Percentiles rank a stretch among this genome's conserved stretches.
These are phyloP conservation scores for Dichetophora obliterata DNA, from an alignment of 2,888 invertebrate genomes.

Conservation along the genomic window DNA sequence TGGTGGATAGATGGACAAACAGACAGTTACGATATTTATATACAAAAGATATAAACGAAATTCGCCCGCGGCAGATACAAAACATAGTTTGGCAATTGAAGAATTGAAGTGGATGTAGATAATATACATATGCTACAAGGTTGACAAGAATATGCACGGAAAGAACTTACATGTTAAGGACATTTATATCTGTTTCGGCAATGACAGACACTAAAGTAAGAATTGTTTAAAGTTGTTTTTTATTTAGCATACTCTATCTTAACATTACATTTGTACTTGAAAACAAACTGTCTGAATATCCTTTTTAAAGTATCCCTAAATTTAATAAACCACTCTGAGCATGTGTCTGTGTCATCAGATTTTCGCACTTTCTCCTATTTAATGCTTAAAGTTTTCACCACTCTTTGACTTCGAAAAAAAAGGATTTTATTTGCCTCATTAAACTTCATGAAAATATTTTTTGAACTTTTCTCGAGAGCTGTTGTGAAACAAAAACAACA, in stretches of 20 bases:
- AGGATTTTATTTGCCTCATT: conserved; percentile 62
- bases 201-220: background rate
- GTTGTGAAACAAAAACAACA: background rate
- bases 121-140: background rate
- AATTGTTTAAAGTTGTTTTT: background rate
- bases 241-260: background rate
- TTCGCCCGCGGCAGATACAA: conserved; percentile 19
- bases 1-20: conserved; percentile 19
- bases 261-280: background rate
- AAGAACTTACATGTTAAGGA: background rate
- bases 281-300: background rate
- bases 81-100: conserved; percentile 46
- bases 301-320: background rate
- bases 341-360: no score
- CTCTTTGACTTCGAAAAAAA: conserved; percentile 35
- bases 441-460: conserved; percentile 60
- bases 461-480: background rate
- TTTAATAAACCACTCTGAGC: no score
- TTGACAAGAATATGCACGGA: background rate
- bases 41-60: no score
- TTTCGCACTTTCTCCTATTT: background rate
- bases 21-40: conserved; percentile 30
- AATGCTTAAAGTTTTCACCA: conserved; percentile 30
- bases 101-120: conserved; percentile 21
- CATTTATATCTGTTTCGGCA: background rate